Conservation (phyloP, 2,113 vertebrate genomes). For the Oryzias melastigma region DNA sequence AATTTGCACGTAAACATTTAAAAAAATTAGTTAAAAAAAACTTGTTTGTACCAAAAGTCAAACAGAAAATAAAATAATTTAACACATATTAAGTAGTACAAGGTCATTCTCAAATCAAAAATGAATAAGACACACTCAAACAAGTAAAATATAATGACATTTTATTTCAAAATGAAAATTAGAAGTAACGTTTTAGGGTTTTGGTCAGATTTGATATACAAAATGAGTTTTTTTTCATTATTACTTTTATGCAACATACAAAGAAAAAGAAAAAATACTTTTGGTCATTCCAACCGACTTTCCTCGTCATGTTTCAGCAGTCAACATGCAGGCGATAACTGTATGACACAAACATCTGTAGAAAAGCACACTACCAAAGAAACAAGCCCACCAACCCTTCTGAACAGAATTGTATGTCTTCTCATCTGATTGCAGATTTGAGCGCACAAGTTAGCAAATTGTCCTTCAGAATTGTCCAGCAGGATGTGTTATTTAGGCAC, state of each 20-base stretch:
- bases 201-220: constrained; percentile 56
- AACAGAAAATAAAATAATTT: too few relatives aligned
- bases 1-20: too few relatives aligned
- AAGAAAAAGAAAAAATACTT: constrained; percentile 47
- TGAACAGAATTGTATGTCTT: constrained; percentile 11
- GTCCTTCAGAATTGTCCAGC: constrained; percentile 15
- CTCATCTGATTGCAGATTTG: neutral
- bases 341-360: constrained; percentile 45
- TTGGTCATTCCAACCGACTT: constrained; percentile 63
- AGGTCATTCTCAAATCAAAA: too few relatives aligned
- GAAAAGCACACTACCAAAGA: constrained; percentile 36
- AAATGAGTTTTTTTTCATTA: constrained; percentile 31
- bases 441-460: constrained; percentile 16
- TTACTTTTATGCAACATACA: constrained; percentile 13
- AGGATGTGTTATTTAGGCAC: constrained; percentile 50
- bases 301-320: constrained; percentile 43
- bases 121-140: constrained; percentile 2
- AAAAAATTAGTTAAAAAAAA: too few relatives aligned
- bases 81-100: too few relatives aligned
- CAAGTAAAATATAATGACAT: constrained; percentile 51
- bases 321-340: constrained; percentile 55
- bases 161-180: constrained; percentile 61
- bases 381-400: constrained; percentile 27
- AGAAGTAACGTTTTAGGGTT: constrained; percentile 45
- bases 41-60: too few relatives aligned